These are phyloP conservation scores for Heterotilapia buettikoferi DNA, from an alignment of 2,113 vertebrate species.

Conservation along the genomic window DNA sequence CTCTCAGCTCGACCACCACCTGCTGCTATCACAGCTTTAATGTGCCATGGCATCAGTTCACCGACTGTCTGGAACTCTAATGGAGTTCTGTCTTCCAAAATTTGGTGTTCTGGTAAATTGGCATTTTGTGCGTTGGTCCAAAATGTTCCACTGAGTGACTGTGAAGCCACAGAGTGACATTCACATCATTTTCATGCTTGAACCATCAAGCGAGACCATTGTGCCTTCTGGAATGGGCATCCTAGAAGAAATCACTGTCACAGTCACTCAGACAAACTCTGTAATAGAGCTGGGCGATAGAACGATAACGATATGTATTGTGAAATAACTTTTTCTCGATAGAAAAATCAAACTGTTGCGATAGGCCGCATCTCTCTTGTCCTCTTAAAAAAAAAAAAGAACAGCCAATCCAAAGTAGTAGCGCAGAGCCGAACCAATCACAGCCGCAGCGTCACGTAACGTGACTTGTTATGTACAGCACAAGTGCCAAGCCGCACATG, in stretches of 20 bases:
- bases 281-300: too few species aligned
- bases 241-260: background rate
- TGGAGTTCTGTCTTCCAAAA: background rate
- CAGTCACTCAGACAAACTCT: background rate
- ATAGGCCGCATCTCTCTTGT: too few species aligned
- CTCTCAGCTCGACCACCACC: rapidly evolving
- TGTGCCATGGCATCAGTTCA: background rate
- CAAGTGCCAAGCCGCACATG: too few species aligned
- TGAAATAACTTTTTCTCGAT: too few species aligned
- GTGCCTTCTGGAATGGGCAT: background rate
- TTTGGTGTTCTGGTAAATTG: background rate
- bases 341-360: too few species aligned
- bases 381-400: too few species aligned
- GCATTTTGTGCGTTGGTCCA: background rate
- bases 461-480: too few species aligned
- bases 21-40: background rate
- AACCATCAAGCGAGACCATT: background rate
- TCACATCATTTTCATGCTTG: background rate
- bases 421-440: too few species aligned
- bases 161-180: background rate
- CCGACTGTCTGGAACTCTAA: background rate
- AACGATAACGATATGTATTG: too few species aligned
- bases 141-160: background rate
- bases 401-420: too few species aligned
- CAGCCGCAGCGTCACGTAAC: too few species aligned